These are phyloP conservation scores for Drosophila novamexicana DNA, from an alignment of 1,140 invertebrate genomes.

Conservation along the genomic window DNA sequence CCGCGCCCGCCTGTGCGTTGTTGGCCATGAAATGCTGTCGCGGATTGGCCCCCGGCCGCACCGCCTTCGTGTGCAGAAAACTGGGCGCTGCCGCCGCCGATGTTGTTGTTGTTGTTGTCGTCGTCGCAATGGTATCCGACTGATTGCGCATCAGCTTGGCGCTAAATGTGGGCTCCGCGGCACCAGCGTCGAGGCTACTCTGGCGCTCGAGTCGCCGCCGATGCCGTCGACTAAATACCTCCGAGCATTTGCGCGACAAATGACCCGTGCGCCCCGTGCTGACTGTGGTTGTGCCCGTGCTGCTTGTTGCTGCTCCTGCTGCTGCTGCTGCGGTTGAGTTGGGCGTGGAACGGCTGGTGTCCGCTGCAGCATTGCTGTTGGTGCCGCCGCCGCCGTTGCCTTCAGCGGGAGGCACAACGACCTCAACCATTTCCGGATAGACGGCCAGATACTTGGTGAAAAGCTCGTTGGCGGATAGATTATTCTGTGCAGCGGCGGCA, in stretches of 20 bases:
- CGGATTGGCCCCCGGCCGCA: conserved; percentile 45
- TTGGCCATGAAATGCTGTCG: conserved; percentile 62
- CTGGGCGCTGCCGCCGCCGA: conserved; percentile 33
- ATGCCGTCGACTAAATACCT: conserved; percentile 76
- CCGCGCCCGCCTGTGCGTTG: conserved; percentile 11
- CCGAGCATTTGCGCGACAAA: conserved; percentile 71
- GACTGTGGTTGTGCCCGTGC: not conserved
- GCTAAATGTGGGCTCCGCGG: conserved; percentile 38
- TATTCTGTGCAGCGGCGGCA: conserved; percentile 40
- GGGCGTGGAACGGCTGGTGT: not conserved
- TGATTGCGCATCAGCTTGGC: conserved; percentile 75
- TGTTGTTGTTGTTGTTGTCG: conserved; percentile 20
- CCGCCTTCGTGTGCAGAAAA: conserved; percentile 61
- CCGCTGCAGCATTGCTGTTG: not conserved
- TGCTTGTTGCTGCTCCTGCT: not conserved
- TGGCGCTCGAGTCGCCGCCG: conserved; percentile 72
- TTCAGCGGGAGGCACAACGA: conserved; percentile 7
- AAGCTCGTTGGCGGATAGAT: conserved; percentile 41
- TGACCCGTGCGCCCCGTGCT: conserved; percentile 52
- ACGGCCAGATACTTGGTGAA: conserved; percentile 75
- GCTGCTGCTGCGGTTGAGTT: not conserved
- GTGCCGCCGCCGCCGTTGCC: conserved; percentile 6
- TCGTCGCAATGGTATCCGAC: conserved; percentile 72
- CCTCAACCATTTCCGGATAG: conserved; percentile 70
- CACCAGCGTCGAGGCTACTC: conserved; percentile 65